Evolutionary conservation across 2,888 invertebrate genomes (phyloP).

Genomic region (Agapostemon virescens): DNA sequence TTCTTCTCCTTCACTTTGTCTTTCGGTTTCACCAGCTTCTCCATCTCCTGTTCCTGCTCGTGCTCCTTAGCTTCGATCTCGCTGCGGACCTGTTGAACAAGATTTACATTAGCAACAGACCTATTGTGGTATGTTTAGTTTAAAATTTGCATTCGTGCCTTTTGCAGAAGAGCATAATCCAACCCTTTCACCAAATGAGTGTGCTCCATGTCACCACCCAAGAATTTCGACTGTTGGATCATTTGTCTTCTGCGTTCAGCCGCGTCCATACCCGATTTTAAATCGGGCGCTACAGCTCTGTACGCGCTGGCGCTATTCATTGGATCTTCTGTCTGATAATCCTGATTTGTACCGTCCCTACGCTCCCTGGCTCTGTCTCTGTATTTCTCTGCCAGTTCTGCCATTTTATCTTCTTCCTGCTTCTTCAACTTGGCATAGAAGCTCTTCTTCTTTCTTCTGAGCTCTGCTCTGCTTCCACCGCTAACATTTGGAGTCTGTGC

Average conservation of each 20-base stretch:
- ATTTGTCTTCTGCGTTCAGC: conserved; percentile 96
- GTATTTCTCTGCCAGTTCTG: conserved; percentile 96
- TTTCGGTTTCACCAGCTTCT: conserved; percentile 85
- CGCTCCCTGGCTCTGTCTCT: conserved; percentile 95
- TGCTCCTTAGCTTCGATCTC: conserved; percentile 91
- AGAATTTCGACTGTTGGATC: conserved; percentile 99
- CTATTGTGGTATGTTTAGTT: not conserved
- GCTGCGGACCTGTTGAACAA: conserved; percentile 83
- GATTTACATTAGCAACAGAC: not conserved
- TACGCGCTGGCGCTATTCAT: conserved; percentile 93
- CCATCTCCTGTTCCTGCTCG: conserved; percentile 92
- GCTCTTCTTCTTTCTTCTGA: conserved; percentile 95
- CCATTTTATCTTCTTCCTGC: conserved; percentile 96
- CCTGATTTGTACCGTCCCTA: conserved; percentile 91
- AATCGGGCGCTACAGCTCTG: conserved; percentile 97
- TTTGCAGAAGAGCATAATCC: conserved; percentile 95
- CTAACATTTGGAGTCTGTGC: conserved; percentile 80
- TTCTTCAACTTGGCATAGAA: conserved; percentile 96
- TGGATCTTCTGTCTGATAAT: conserved; percentile 91
- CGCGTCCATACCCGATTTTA: conserved; percentile 96
- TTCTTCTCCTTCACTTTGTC: conserved; percentile 81
- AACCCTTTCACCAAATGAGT: conserved; percentile 99
- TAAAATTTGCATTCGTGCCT: conserved; percentile 83
- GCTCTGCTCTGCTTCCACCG: conserved; percentile 84
- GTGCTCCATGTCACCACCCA: conserved; percentile 99